Percentiles rank a stretch among this genome's conserved stretches.
Evolutionary conservation across 2,797 vertebrate species (phyloP).

Genomic region (Macropus fuliginosus): DNA sequence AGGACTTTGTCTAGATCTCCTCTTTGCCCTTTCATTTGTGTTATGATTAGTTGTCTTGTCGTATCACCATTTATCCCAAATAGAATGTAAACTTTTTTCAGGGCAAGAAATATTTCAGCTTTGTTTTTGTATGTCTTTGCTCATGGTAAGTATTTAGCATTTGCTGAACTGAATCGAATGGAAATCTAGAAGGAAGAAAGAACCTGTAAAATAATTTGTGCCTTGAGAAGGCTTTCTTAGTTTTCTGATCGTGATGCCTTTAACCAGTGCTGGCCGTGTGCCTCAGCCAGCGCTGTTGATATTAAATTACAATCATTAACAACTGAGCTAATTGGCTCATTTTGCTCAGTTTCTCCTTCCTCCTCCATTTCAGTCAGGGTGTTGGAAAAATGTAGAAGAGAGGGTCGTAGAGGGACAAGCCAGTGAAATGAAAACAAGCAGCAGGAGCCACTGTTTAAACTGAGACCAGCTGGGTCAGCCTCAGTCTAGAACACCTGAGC

Average conservation of each 20-base stretch:
- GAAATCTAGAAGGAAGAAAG: background rate
- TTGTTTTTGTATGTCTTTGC: background rate
- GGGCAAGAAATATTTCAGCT: background rate
- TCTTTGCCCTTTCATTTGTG: background rate
- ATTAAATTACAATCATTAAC: conserved; percentile 4
- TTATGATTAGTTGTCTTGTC: background rate
- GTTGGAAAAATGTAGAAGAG: conserved; percentile 15
- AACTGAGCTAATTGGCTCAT: conserved; percentile 46
- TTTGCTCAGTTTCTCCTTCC: conserved; percentile 48
- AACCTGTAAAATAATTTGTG: background rate
- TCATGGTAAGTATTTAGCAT: background rate
- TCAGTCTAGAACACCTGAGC: conserved; percentile 49
- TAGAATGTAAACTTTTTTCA: background rate
- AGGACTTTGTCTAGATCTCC: background rate
- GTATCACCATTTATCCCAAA: background rate
- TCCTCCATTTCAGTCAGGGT: conserved; percentile 40
- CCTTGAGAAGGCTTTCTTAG: conserved; percentile 37
- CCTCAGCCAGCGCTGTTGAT: conserved; percentile 40
- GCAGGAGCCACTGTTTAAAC: conserved; percentile 42
- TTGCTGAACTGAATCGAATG: background rate
- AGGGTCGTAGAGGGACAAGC: background rate
- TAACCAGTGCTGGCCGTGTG: background rate
- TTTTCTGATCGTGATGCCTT: conserved; percentile 46
- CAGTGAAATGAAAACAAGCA: conserved; percentile 29
- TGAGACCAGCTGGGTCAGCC: conserved; percentile 49